Base-by-base conservation (phyloP, 1,140 invertebrate species). In the Drosophila azteca region DNA sequence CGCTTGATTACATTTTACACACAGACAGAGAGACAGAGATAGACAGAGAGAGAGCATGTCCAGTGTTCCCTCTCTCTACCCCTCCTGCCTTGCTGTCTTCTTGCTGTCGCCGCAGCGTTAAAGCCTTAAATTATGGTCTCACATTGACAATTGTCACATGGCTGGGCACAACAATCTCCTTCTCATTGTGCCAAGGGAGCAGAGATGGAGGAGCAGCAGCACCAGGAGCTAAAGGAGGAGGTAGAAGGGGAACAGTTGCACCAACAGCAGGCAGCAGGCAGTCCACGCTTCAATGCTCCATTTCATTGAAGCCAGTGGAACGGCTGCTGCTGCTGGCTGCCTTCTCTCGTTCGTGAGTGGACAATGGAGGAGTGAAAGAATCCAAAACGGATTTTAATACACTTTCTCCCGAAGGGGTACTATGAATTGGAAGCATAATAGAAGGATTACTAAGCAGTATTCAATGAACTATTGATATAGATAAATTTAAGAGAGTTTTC, bases 111-210 rank as follows among this genome's bases (percentile, higher is more conserved):
- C 39, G 31, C 31, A 41, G 51, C 35, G 35, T 75, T 84, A 62
- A 84, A 84, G 77, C 39, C 57, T 88, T 79, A 88, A 87, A 87
- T 82, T 88, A 79, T 81, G 66, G 82, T 65, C 76, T 66, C 77
- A 57, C 72, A 66, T 49, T 85, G 81, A 81, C 81, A 84, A 85
- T 85, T 72, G 81, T 81, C 77, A 84, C 67, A 76, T 79, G 80
- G 74, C 44, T 67, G 69, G 60, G n/a, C 61, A 70, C 52, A 35
- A 48, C 45, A 20, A 13, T 49, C 46, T 22, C 46, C 46, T 17
- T 11, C 22, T 49, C 22, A 7, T 49, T 57, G 11, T 44, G 53
- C 13, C n/a, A 6, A 0, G 26, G 5, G 6, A 29, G 26, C 6
- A 29, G 26, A 29, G 26, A 6, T 5, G 26, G 26, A 26, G 26